A percentile compares a stretch with the other conserved stretches of the same genome.
Conservation (phyloP, 1,140 invertebrate genomes). For the Eriosoma lanigerum region DNA sequence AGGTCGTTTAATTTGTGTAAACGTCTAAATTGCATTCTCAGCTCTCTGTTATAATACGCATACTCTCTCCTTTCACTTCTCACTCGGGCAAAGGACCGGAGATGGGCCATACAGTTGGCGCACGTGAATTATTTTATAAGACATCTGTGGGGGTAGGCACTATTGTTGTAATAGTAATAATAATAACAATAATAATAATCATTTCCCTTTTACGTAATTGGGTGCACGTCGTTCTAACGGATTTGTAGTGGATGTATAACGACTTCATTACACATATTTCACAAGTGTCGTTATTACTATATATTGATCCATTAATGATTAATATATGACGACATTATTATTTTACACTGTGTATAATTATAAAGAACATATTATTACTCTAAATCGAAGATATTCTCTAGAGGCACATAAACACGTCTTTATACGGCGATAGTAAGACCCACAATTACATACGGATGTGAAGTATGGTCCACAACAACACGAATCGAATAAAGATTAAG, state of each 20-base stretch:
- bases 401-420: neutral
- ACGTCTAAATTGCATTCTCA: constrained; percentile 9
- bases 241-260: constrained; percentile 18
- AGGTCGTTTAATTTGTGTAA: constrained; percentile 32
- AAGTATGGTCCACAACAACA: neutral
- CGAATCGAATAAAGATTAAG: neutral
- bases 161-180: neutral
- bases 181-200: constrained; percentile 37
- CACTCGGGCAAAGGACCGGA: neutral
- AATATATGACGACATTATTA: neutral
- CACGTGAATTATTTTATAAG: constrained; percentile 33
- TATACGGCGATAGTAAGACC: neutral
- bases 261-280: constrained; percentile 41
- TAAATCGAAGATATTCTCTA: no score
- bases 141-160: constrained; percentile 11
- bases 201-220: constrained; percentile 50
- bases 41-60: neutral
- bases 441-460: neutral
- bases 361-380: no score
- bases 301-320: neutral
- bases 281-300: neutral
- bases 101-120: constrained; percentile 19
- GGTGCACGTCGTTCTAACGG: neutral
- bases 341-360: neutral
- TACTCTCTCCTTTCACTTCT: neutral